Conservation (phyloP, 2,888 invertebrate genomes). For the Trachelus iudaicus region DNA sequence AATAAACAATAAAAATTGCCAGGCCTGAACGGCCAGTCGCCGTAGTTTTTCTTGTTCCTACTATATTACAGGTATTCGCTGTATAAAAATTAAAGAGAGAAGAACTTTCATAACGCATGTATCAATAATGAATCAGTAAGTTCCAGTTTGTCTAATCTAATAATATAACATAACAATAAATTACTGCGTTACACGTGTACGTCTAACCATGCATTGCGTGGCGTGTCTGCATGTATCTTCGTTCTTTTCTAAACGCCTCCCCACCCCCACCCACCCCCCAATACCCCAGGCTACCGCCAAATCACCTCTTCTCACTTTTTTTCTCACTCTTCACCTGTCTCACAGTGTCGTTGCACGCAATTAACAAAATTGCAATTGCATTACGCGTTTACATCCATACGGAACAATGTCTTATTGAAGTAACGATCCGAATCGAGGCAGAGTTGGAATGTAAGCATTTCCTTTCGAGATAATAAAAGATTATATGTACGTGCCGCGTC, state of each 20-base stretch:
- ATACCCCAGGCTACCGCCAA: too few relatives aligned
- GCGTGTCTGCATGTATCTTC: background rate
- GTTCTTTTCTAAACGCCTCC: too few relatives aligned
- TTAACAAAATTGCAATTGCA: too few relatives aligned
- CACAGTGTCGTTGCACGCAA: too few relatives aligned
- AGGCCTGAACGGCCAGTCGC: too few relatives aligned
- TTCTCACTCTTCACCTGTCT: too few relatives aligned
- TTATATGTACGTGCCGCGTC: background rate
- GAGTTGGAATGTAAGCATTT: constrained; percentile 49
- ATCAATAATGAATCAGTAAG: constrained; percentile 44
- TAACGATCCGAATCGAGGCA: constrained; percentile 51
- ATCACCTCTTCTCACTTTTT: too few relatives aligned
- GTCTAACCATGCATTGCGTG: background rate
- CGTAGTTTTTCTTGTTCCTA: background rate
- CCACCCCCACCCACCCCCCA: too few relatives aligned
- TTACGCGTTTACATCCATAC: too few relatives aligned
- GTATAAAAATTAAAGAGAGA: constrained; percentile 19
- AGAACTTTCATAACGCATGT: constrained; percentile 26
- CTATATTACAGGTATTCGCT: constrained; percentile 32
- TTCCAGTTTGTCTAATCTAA: constrained; percentile 13
- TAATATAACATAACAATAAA: constrained; percentile 51
- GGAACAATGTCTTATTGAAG: constrained; percentile 11
- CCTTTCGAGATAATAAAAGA: background rate
- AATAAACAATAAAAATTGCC: too few relatives aligned
- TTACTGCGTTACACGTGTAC: constrained; percentile 44